Evolutionary conservation across 37 sponge, comb jelly and placozoan species (phyloP).

Genomic region (Diacarnus erythraeanus): DNA sequence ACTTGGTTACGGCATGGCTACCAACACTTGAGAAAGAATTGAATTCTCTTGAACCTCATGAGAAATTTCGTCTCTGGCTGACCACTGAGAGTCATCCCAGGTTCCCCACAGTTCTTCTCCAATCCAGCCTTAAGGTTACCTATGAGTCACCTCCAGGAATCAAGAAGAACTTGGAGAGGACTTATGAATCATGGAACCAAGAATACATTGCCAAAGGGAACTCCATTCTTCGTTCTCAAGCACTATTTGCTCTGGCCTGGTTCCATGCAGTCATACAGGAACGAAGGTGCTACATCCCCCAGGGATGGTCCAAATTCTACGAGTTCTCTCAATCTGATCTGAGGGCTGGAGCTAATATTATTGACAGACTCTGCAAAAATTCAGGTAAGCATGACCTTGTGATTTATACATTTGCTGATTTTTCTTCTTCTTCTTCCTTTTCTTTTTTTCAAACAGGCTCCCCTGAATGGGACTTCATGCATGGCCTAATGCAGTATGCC

Average conservation of each 20-base stretch:
- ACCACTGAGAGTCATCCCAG: slow-evolving; percentile 91
- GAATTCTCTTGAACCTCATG: slow-evolving; percentile 77
- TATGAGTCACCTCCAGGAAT: slow-evolving; percentile 94
- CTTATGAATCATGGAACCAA: slow-evolving; percentile 89
- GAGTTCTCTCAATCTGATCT: slow-evolving; percentile 95
- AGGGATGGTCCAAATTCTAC: slow-evolving; percentile 98
- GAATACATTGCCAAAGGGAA: slow-evolving; percentile 74
- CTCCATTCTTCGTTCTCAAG: slow-evolving; percentile 64
- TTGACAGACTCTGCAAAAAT: slow-evolving; percentile 72
- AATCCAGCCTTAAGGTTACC: slow-evolving; percentile 87
- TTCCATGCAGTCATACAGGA: slow-evolving; percentile 99
- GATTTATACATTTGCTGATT: no score
- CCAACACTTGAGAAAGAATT: slow-evolving; percentile 93
- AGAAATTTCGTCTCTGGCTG: slow-evolving; percentile 90
- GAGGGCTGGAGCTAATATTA: slow-evolving; percentile 77
- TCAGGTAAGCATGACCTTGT: slow-evolving; percentile 44
- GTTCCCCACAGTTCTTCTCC: slow-evolving; percentile 87
- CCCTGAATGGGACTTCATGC: slow-evolving; percentile 88
- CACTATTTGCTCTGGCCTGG: slow-evolving; percentile 94
- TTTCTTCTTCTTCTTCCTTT: no score
- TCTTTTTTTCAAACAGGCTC: slow-evolving; percentile 18
- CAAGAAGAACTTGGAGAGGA: slow-evolving; percentile 88
- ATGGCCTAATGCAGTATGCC: slow-evolving; percentile 96
- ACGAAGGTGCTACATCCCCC: slow-evolving; percentile 89
- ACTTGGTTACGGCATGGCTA: slow-evolving; percentile 91